Evolutionary conservation across 2,797 vertebrate species (phyloP).

Genomic region (Centropyge bicolor): DNA sequence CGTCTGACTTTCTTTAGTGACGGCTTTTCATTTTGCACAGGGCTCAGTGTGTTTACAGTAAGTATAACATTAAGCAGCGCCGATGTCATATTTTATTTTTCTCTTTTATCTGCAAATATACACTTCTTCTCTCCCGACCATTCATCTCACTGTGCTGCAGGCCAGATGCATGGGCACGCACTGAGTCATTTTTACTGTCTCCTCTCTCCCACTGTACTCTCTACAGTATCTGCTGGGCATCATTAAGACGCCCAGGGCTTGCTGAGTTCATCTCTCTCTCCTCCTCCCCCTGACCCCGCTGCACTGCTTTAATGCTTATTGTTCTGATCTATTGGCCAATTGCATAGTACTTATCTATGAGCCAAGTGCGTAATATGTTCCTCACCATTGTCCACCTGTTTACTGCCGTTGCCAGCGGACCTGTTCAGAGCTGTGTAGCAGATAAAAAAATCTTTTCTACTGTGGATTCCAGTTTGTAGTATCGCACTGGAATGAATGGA

Average conservation of each 20-base stretch:
- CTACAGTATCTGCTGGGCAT: background rate
- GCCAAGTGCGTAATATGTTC: background rate
- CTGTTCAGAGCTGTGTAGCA: background rate
- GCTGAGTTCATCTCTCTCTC: background rate
- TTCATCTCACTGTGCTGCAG: background rate
- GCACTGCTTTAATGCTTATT: background rate
- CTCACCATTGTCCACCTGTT: background rate
- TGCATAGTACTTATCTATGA: background rate
- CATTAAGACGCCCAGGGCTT: background rate
- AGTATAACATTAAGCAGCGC: background rate
- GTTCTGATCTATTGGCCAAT: background rate
- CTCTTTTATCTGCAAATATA: background rate
- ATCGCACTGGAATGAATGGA: background rate
- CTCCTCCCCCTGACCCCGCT: background rate
- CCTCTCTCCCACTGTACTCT: background rate
- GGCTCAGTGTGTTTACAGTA: background rate
- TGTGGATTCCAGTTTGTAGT: background rate
- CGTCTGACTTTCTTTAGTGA: background rate
- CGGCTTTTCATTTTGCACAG: background rate
- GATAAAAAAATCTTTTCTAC: background rate
- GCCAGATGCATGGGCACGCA: background rate
- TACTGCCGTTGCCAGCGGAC: background rate
- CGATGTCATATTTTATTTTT: background rate
- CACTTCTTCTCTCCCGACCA: background rate
- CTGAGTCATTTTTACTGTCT: slow-evolving; percentile 13